Evolutionary conservation across 53 echinoderm and acorn worm species (phyloP), one percentile per base, ranked within the genome.

Genomic region (Zoroaster sp.): DNA sequence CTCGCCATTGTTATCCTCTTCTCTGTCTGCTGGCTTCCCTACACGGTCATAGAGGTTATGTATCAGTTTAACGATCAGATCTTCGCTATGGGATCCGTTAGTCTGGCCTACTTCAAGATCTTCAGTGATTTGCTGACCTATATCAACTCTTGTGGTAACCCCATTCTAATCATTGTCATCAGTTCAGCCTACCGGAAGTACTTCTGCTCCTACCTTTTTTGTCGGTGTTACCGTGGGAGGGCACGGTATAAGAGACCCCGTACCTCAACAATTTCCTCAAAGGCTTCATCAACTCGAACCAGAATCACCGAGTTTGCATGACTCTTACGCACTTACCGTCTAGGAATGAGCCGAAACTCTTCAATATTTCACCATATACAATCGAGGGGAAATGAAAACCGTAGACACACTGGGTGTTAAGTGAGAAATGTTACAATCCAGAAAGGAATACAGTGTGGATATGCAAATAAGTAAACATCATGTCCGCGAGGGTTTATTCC

Each of bases 1-100:
- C 88, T 94, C 20, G 93, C 90, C 31, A 92, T 94, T 63, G 88
- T 94, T 63, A 69, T 93, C 5, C 81, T 94, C 36, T 92, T 94
- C 66, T 77, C 87, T 9, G 43, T 94, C 37, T 89, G 92, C 73
- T 92, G 92, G 92, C 69, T 90, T 12, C 92, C 93, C 0, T 72
- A 59, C 83, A 86, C 80, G 40, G 63, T 90, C 75, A 43, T 88
- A 40, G 75, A 40, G 25, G 31, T 94, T 12, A 11, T 92, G 18
- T 49, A 82, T 31, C 81, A 87, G 69, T 68, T 94, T 38, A 53
- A 88, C 65, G 40, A 73, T 44, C 38, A 34, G 39, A 54, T 86
- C 25, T 5, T 72, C 15, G 28, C 35, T 17, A n/a, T n/a, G n/a
- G n/a, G 11, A 1, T 44, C 59, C 72, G 67, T 51, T 9, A 25